Conservation (phyloP, 2,113 vertebrate genomes). For the Phalacrocorax pelagicus region DNA sequence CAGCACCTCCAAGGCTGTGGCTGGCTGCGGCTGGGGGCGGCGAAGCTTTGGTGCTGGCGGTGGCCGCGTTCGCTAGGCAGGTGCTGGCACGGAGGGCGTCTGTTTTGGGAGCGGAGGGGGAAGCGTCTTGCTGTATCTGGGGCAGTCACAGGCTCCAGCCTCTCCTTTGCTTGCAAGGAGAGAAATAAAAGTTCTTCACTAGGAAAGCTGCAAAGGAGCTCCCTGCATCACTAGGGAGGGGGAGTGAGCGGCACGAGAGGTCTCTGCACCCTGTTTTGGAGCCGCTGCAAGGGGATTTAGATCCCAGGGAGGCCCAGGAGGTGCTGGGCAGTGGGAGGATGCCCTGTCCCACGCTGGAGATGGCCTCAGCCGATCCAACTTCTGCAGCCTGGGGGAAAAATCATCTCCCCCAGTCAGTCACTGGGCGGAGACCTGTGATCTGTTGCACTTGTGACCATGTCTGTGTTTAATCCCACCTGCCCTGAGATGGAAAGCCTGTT, state of each 20-base stretch:
- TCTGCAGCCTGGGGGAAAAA: background rate
- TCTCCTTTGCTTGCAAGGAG: background rate
- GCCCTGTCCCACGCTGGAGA: background rate
- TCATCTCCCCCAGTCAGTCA: accelerated
- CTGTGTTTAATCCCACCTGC: background rate
- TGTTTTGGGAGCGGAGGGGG: background rate
- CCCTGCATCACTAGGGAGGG: accelerated
- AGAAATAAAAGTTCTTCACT: accelerated
- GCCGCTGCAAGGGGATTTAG: accelerated
- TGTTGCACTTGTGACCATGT: accelerated
- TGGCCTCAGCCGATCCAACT: accelerated
- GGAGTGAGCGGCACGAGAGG: accelerated
- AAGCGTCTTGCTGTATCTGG: slow-evolving; percentile 8
- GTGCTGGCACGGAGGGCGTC: background rate
- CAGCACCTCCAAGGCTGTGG: background rate
- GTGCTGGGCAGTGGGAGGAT: background rate
- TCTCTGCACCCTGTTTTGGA: background rate
- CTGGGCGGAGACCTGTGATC: background rate
- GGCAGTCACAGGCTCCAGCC: slow-evolving; percentile 2
- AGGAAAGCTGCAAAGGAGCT: background rate
- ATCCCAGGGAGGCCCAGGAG: background rate
- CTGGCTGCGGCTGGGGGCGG: background rate
- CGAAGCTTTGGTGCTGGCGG: background rate
- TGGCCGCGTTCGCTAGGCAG: background rate
- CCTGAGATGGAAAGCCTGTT: background rate